A percentile compares a stretch with the other conserved stretches of the same genome.
Conservation (phyloP, 2,797 vertebrate species). For the Neosilurus hyrtlii region DNA sequence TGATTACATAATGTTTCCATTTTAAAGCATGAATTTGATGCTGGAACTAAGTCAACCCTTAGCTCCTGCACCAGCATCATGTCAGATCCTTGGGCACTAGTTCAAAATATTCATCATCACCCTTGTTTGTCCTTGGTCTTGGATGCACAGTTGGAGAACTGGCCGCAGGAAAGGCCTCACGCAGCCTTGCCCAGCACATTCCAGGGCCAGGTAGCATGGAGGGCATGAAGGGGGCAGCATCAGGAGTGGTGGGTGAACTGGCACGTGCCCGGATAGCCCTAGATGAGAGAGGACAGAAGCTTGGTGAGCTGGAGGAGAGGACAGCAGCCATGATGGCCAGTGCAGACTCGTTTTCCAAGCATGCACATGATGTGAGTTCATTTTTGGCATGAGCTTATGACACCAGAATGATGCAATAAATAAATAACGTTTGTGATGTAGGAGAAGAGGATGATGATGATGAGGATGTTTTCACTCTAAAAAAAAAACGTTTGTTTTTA, state of each 20-base stretch:
- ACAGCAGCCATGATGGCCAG: constrained; percentile 93
- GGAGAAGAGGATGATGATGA: background rate
- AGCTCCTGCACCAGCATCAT: constrained; percentile 8
- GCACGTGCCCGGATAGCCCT: constrained; percentile 90
- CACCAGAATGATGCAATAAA: background rate
- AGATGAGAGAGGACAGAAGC: constrained; percentile 94
- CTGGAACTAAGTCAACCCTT: background rate
- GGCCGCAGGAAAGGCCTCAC: constrained; percentile 86
- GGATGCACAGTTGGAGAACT: constrained; percentile 84
- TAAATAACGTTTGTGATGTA: background rate
- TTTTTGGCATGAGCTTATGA: background rate
- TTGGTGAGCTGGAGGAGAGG: constrained; percentile 92
- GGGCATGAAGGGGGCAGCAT: constrained; percentile 94
- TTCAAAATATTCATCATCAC: constrained; percentile 15
- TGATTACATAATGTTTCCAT: constrained; percentile 12
- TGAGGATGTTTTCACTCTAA: background rate
- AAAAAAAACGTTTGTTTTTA: background rate
- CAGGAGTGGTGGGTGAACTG: constrained; percentile 90
- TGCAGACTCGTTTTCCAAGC: constrained; percentile 95
- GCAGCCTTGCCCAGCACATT: constrained; percentile 94
- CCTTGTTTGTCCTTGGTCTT: constrained; percentile 35
- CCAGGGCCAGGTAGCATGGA: constrained; percentile 92
- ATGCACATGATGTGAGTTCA: constrained; percentile 85
- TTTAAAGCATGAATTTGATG: constrained; percentile 2
- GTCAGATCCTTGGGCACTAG: background rate